A percentile compares a stretch with the other conserved stretches of the same genome.
These are phyloP conservation scores for Urocolius indicus DNA, from an alignment of 2,113 vertebrate species.

Conservation along the genomic window DNA sequence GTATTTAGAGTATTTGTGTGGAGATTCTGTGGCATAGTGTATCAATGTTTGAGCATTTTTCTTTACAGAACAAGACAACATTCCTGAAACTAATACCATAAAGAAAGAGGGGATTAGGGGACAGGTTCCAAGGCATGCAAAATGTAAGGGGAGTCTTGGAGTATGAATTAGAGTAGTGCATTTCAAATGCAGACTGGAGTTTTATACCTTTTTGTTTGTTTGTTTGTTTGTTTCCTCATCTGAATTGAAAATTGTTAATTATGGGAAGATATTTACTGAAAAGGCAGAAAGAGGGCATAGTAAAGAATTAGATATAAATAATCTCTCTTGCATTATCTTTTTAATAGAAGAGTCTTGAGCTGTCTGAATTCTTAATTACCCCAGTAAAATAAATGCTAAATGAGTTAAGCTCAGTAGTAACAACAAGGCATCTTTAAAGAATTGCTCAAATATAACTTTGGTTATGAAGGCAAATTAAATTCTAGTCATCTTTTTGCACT, in stretches of 20 bases:
- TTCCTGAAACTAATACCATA: background rate
- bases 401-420: background rate
- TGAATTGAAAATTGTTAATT: background rate
- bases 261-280: background rate
- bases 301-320: background rate
- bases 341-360: background rate
- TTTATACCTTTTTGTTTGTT: background rate
- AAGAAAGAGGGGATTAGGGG: background rate
- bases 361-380: conserved; percentile 3
- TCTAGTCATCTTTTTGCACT: background rate
- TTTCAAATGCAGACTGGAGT: background rate
- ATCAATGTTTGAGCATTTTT: background rate
- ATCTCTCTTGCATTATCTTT: background rate
- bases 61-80: background rate
- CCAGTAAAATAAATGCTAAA: background rate
- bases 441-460: background rate
- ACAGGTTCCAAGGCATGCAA: background rate
- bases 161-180: background rate
- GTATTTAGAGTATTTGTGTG: conserved; percentile 32
- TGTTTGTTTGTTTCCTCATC: background rate
- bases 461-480: conserved; percentile 29
- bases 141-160: background rate
- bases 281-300: background rate
- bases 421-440: conserved; percentile 10
- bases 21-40: background rate